Conservation (phyloP, 2,797 vertebrate genomes). For the Distichodus sexfasciatus region DNA sequence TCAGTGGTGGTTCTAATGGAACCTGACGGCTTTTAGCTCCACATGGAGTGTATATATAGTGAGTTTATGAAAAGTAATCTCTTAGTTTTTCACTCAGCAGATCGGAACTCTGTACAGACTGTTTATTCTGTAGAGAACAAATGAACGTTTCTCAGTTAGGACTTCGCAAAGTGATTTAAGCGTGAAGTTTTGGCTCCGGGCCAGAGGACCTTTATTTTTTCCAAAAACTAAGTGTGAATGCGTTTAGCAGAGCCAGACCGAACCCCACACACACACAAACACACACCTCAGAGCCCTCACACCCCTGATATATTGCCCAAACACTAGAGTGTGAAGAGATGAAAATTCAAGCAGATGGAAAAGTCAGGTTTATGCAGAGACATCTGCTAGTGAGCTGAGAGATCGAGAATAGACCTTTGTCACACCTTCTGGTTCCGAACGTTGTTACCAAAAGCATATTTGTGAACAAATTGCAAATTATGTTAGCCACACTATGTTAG, state of each 20-base stretch:
- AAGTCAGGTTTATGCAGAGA: conserved; percentile 53
- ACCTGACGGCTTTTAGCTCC: conserved; percentile 50
- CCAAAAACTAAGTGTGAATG: conserved; percentile 43
- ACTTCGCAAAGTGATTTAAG: conserved; percentile 67
- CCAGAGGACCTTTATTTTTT: conserved; percentile 54
- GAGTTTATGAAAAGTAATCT: conserved; percentile 65
- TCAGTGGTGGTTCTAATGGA: conserved; percentile 48
- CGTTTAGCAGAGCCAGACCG: conserved; percentile 48
- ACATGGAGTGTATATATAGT: conserved; percentile 59
- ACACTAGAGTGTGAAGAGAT: conserved; percentile 50
- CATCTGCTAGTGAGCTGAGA: conserved; percentile 41
- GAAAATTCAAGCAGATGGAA: conserved; percentile 60
- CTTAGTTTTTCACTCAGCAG: conserved; percentile 52
- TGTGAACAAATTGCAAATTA: too few relatives aligned
- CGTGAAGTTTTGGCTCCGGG: conserved; percentile 44
- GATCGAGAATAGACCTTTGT: too few relatives aligned
- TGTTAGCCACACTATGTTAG: too few relatives aligned
- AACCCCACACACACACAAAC: conserved; percentile 42
- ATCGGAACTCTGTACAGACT: conserved; percentile 46
- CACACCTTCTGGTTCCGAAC: too few relatives aligned
- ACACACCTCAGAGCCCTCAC: conserved; percentile 48
- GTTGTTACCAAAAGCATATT: too few relatives aligned
- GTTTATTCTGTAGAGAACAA: conserved; percentile 57
- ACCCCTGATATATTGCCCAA: conserved; percentile 57
- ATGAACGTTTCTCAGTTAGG: conserved; percentile 56